Evolutionary conservation across 2,888 invertebrate genomes (phyloP).

Genomic region (Callimorpha dominula): DNA sequence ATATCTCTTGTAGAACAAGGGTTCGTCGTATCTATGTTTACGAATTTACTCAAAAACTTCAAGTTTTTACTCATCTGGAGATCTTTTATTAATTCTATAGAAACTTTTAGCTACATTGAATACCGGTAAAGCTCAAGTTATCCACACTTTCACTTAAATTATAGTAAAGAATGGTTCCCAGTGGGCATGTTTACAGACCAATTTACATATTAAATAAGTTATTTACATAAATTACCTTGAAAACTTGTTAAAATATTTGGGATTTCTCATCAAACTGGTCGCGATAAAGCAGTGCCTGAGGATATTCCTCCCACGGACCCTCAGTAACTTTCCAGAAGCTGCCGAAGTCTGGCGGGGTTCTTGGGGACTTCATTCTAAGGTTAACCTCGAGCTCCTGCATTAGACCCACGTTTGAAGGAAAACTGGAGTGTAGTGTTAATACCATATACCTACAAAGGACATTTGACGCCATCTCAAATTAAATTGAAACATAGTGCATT

Average conservation of each 20-base stretch:
- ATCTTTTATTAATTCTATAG: background rate
- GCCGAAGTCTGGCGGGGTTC: no score
- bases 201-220: conserved; percentile 47
- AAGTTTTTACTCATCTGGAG: background rate
- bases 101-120: background rate
- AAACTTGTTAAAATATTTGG: conserved; percentile 29
- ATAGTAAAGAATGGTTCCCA: conserved; percentile 29
- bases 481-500: no score
- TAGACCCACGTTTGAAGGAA: no score
- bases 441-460: no score
- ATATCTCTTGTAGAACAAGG: no score
- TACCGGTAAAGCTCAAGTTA: conserved; percentile 14
- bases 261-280: conserved; percentile 3
- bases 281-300: background rate
- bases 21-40: background rate
- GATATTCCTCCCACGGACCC: background rate
- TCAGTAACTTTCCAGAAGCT: background rate
- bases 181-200: conserved; percentile 25
- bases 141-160: conserved; percentile 38
- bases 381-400: background rate
- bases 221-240: conserved; percentile 30
- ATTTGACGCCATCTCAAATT: no score
- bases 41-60: background rate
- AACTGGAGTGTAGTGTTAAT: no score
- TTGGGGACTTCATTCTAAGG: background rate